These are phyloP conservation scores for Scaptomyza cyrtandrae DNA, from an alignment of 2,888 invertebrate genomes.

Conservation along the genomic window DNA sequence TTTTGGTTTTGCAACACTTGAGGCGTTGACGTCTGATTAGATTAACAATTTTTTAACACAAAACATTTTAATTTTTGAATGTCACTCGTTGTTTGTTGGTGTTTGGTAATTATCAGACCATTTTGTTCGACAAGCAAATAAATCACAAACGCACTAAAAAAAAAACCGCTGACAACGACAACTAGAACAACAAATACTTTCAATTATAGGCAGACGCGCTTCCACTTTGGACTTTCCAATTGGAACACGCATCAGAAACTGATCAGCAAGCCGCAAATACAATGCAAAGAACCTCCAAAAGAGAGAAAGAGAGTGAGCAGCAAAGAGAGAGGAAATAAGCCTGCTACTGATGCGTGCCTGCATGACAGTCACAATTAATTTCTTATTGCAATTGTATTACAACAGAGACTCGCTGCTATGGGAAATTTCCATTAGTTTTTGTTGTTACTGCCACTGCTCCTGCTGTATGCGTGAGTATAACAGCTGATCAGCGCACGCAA, in stretches of 20 bases:
- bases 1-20: constrained; percentile 43
- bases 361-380: constrained; percentile 54
- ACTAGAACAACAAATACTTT: constrained; percentile 26
- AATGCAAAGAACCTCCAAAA: constrained; percentile 22
- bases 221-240: constrained; percentile 65
- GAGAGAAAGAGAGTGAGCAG: background rate
- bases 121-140: constrained; percentile 62
- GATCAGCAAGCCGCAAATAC: constrained; percentile 43
- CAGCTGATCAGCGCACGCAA: constrained; percentile 62
- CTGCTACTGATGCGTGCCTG: constrained; percentile 24
- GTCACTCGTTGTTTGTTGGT: constrained; percentile 35
- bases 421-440: constrained; percentile 69
- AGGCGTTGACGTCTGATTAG: constrained; percentile 64
- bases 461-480: constrained; percentile 51
- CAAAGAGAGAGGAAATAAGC: constrained; percentile 6
- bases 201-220: constrained; percentile 55
- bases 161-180: constrained; percentile 11
- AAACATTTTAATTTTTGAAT: constrained; percentile 37
- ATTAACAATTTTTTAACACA: constrained; percentile 55
- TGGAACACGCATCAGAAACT: constrained; percentile 57
- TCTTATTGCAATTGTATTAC: constrained; percentile 57
- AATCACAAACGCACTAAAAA: constrained; percentile 54
- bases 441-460: constrained; percentile 28
- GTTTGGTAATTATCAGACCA: constrained; percentile 56
- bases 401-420: constrained; percentile 57